Percentiles rank a stretch among this genome's conserved stretches.
phyloP scores from a whole-genome alignment of 2,797 vertebrate genomes.

The Syngnathus rostellatus region DNA sequence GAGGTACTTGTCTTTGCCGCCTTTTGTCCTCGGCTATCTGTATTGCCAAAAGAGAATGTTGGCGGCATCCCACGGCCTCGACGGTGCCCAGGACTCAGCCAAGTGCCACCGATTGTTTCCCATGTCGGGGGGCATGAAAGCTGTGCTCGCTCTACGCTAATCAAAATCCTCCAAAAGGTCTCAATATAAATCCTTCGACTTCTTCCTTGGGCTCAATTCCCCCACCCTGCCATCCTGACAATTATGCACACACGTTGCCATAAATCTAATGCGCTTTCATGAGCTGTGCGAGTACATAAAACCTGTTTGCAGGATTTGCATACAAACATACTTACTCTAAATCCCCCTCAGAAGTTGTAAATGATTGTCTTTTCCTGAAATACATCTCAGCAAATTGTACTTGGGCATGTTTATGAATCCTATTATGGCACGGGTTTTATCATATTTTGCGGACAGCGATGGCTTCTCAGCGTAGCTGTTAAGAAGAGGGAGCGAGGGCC shows the following conservation, averaged over 20 bases:
- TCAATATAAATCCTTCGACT: slow-evolving; percentile 72
- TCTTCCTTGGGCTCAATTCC: slow-evolving; percentile 36
- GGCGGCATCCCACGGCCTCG: slow-evolving; percentile 67
- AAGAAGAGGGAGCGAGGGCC: slow-evolving; percentile 70
- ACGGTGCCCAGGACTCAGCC: slow-evolving; percentile 67
- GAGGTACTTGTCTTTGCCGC: slow-evolving; percentile 49
- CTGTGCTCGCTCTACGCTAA: slow-evolving; percentile 72
- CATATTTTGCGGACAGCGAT: slow-evolving; percentile 85
- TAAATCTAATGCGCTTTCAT: slow-evolving; percentile 90
- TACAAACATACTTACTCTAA: slow-evolving; percentile 88
- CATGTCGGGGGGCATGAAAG: slow-evolving; percentile 75
- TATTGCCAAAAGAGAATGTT: slow-evolving; percentile 75
- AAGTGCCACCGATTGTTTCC: slow-evolving; percentile 76
- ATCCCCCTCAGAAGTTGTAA: slow-evolving; percentile 91
- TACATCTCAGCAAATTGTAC: slow-evolving; percentile 97
- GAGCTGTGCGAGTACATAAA: slow-evolving; percentile 91
- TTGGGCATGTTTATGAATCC: slow-evolving; percentile 95
- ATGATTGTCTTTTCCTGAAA: slow-evolving; percentile 94
- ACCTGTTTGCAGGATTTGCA: slow-evolving; percentile 81
- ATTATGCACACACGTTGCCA: slow-evolving; percentile 79
- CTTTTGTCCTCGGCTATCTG: slow-evolving; percentile 72
- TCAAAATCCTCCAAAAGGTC: slow-evolving; percentile 73
- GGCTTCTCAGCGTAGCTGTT: slow-evolving; percentile 80
- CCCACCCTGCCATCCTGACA: slow-evolving; percentile 60
- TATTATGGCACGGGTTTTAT: slow-evolving; percentile 90